phyloP scores from a whole-genome alignment of 2,113 vertebrate genomes.

The Centropus bengalensis region DNA sequence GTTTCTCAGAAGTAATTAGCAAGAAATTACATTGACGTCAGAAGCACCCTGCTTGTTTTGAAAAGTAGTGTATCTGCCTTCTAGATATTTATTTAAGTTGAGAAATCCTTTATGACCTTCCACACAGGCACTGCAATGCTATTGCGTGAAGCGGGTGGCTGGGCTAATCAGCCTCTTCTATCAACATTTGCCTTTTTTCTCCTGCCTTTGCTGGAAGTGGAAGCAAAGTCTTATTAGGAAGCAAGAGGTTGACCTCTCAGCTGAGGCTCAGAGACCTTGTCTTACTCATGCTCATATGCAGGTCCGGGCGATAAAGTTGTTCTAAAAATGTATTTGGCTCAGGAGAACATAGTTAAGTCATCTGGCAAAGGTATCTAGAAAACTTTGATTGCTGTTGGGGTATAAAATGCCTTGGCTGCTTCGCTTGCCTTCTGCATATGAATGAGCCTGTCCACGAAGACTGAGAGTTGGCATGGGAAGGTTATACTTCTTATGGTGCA shows the following conservation, averaged over 20 bases:
- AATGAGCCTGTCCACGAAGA: constrained; percentile 8
- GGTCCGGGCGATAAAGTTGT: neutral
- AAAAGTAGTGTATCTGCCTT: neutral
- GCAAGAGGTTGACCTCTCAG: neutral
- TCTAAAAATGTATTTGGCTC: constrained; percentile 30
- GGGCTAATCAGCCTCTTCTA: neutral
- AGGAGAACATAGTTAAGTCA: constrained; percentile 5
- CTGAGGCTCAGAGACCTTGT: neutral
- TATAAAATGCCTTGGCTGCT: constrained; percentile 41
- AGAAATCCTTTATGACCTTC: neutral
- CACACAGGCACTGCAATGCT: neutral
- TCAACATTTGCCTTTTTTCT: neutral
- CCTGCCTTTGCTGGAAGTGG: neutral
- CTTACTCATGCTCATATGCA: neutral
- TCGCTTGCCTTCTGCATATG: constrained; percentile 22
- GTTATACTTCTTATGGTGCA: constrained; percentile 1
- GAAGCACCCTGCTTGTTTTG: neutral
- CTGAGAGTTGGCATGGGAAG: constrained; percentile 40
- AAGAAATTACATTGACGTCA: neutral
- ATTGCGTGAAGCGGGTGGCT: neutral
- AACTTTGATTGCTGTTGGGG: constrained; percentile 25
- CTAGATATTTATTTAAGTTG: neutral
- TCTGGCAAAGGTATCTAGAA: constrained; percentile 26
- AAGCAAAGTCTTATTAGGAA: neutral
- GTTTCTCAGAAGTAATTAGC: neutral